Evolutionary conservation across 2,113 vertebrate species (phyloP), one percentile per base, ranked within the genome.

Genomic region (Salvator merianae): DNA sequence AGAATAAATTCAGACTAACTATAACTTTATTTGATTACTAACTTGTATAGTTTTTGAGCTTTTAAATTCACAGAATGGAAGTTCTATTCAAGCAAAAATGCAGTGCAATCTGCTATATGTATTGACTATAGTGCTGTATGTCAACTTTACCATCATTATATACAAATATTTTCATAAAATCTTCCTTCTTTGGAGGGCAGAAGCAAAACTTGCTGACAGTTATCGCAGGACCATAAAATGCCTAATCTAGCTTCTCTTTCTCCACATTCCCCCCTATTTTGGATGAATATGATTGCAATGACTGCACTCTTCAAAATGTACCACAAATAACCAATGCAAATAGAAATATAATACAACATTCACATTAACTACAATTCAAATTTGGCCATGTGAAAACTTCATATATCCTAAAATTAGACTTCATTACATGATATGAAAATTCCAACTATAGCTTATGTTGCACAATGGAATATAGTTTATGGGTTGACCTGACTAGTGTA

Each of bases 11-110:
- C 77, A 20, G 16, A n/a, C 38, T 55, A 14, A 40, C 6, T 81
- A 53, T 79, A 82, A 9, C 38, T 73, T 80, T 63, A 78, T 9
- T 77, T 88, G 24, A 9, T 47, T 59, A 20, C 20, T 20, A 59
- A 18, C 16, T 53, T 69, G n/a, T 82, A 7, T 50, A 63, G 65
- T 26, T 70, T 82, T 26, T 50, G 84, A 75, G 81, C 0, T 66
- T 87, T 84, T 47, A 83, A 81, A 82, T 16, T 20, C 28, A 63
- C n/a, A 73, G 28, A 10, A 28, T 84, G 28, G 9, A 87, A 3
- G 22, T 83, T 83, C 0, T 32, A 10, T 10, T 4, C 24, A 53
- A 30, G 28, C 28, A 82, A 26, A 82, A 78, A 63, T 74, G 32
- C 40, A n/a, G n/a, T 28, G 13, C 20, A 76, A 66, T 66, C 62